Percentiles rank a stretch among this genome's conserved stretches.
Conservation (phyloP, 2,797 vertebrate genomes). For the Podarcis lilfordi region DNA sequence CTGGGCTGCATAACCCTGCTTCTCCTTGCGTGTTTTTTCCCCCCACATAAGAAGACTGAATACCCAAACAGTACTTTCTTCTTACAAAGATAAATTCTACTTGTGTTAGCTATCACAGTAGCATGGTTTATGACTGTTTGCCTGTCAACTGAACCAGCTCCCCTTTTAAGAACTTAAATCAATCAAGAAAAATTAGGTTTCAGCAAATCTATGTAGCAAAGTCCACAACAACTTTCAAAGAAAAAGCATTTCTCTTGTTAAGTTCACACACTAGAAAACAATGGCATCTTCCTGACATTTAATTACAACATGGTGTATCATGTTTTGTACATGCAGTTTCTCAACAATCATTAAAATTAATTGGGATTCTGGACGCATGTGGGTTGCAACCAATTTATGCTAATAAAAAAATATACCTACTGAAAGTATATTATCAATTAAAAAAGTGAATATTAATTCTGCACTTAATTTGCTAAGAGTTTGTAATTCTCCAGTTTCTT, state of each 20-base stretch:
- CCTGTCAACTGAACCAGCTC: neutral
- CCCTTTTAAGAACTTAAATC: neutral
- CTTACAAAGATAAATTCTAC: neutral
- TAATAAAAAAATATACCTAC: neutral
- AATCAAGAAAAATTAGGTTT: neutral
- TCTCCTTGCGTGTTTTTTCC: too few species aligned
- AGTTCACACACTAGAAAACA: neutral
- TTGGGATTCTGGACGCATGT: neutral
- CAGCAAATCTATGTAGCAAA: neutral
- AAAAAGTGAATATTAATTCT: neutral
- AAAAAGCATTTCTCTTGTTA: neutral
- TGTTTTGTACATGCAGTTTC: neutral
- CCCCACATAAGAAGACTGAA: too few species aligned
- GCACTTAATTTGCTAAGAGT: neutral
- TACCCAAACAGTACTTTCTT: too few species aligned
- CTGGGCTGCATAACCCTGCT: too few species aligned
- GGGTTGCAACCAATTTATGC: neutral
- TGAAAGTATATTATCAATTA: neutral
- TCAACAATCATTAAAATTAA: neutral
- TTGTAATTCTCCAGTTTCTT: neutral
- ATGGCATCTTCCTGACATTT: neutral
- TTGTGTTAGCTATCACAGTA: neutral
- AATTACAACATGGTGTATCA: neutral
- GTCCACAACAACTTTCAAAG: neutral
- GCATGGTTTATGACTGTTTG: neutral